Evolutionary conservation across 2,113 vertebrate genomes (phyloP).

Genomic region (Neoarius graeffei): DNA sequence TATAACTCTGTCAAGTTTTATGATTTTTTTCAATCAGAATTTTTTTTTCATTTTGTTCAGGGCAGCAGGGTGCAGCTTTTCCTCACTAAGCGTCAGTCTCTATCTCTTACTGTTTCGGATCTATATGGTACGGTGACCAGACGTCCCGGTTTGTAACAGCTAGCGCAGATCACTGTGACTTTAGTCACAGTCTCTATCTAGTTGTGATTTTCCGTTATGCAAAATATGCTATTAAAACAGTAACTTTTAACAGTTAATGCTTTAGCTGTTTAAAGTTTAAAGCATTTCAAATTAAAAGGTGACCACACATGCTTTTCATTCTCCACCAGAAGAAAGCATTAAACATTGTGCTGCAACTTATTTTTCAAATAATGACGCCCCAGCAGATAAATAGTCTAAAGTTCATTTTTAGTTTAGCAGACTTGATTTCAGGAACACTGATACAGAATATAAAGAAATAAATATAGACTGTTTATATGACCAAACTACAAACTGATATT

Average conservation of each 20-base stretch:
- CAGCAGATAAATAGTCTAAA: neutral
- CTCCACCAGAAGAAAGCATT: neutral
- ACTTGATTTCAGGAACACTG: neutral
- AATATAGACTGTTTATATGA: neutral
- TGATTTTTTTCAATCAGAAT: no score
- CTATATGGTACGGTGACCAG: no score
- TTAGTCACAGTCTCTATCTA: neutral
- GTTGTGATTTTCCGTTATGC: no score
- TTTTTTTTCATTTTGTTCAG: no score
- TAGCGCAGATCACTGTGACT: no score
- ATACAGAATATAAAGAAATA: neutral
- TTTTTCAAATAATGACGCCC: neutral
- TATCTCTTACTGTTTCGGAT: no score
- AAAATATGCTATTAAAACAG: neutral
- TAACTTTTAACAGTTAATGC: neutral
- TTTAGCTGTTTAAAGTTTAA: neutral
- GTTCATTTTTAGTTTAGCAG: neutral
- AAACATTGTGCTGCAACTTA: neutral
- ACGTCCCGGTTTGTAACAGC: no score
- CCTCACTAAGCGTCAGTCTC: no score
- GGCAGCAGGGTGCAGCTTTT: no score
- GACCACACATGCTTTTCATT: neutral
- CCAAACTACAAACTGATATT: neutral
- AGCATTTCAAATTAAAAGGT: neutral
- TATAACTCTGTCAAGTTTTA: no score